Evolutionary conservation across 2,888 invertebrate species (phyloP).

Genomic region (Crossocerus cetratus): DNA sequence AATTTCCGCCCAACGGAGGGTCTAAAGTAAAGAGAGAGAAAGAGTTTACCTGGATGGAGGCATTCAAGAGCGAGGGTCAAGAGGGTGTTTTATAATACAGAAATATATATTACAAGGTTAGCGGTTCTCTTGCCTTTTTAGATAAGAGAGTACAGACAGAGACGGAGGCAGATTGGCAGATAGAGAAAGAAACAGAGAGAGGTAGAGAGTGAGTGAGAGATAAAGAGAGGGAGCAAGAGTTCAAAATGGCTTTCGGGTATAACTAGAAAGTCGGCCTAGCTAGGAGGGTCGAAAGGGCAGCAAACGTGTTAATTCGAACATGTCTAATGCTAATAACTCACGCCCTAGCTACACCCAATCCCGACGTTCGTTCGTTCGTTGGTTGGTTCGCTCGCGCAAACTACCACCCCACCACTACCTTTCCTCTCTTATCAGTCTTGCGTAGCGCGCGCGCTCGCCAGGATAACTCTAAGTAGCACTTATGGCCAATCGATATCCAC

Average conservation of each 20-base stretch:
- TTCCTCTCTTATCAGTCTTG: neutral
- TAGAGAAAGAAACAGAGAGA: too few relatives aligned
- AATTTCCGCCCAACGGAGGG: conserved; percentile 56
- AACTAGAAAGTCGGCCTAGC: conserved; percentile 66
- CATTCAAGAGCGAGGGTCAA: conserved; percentile 71
- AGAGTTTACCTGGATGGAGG: conserved; percentile 69
- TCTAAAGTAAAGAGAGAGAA: conserved; percentile 71
- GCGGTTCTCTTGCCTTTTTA: conserved; percentile 54
- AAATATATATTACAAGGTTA: conserved; percentile 65
- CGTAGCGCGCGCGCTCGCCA: too few relatives aligned
- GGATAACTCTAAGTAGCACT: too few relatives aligned
- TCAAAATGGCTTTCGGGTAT: conserved; percentile 59
- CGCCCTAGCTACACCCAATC: conserved; percentile 60
- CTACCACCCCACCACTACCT: neutral
- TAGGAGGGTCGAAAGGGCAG: conserved; percentile 67
- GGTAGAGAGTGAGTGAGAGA: too few relatives aligned
- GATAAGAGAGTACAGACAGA: conserved; percentile 55
- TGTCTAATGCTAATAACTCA: conserved; percentile 67
- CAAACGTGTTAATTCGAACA: conserved; percentile 70
- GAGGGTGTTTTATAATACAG: conserved; percentile 66
- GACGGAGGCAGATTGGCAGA: neutral
- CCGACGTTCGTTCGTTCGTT: neutral
- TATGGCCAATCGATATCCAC: too few relatives aligned
- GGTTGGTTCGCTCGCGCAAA: too few relatives aligned
- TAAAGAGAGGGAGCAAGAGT: conserved; percentile 26